Percentiles rank a stretch among this genome's conserved stretches.
These are phyloP conservation scores for Rhyacophila evoluta DNA, from an alignment of 2,888 invertebrate genomes.

Conservation along the genomic window DNA sequence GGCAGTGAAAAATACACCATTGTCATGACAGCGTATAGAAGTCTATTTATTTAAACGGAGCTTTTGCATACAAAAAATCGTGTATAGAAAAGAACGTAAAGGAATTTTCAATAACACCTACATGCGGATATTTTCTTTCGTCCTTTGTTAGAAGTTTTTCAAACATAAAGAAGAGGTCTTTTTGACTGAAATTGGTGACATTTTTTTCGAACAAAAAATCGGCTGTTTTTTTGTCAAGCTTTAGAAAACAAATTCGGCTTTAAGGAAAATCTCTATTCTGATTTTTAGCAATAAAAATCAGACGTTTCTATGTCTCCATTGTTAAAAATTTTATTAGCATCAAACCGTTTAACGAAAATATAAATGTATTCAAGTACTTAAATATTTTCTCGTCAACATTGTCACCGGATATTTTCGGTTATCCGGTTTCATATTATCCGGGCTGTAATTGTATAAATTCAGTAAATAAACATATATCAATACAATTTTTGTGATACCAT, in stretches of 20 bases:
- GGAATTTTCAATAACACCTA: constrained; percentile 24
- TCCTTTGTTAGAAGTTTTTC: constrained; percentile 9
- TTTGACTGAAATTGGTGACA: constrained; percentile 6
- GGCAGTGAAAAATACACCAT: not conserved
- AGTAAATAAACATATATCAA: too few species aligned
- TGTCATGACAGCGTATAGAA: not conserved
- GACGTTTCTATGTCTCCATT: not conserved
- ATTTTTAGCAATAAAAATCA: not conserved
- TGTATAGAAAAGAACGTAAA: constrained; percentile 1
- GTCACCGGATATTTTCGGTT: too few species aligned
- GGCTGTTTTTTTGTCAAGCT: not conserved
- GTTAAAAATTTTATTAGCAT: not conserved
- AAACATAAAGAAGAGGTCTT: constrained; percentile 4
- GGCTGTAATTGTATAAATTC: too few species aligned
- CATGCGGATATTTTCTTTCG: constrained; percentile 7
- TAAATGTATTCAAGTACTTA: too few species aligned
- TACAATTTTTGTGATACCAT: too few species aligned
- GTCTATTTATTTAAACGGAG: constrained; percentile 24
- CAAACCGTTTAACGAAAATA: not conserved
- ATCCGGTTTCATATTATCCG: too few species aligned
- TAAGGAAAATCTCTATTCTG: not conserved
- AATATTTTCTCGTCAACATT: too few species aligned
- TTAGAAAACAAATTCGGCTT: not conserved
- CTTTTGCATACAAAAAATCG: constrained; percentile 1
- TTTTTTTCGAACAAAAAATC: not conserved